phyloP scores from a whole-genome alignment of 2,113 vertebrate genomes.

The Leuciscus idus region DNA sequence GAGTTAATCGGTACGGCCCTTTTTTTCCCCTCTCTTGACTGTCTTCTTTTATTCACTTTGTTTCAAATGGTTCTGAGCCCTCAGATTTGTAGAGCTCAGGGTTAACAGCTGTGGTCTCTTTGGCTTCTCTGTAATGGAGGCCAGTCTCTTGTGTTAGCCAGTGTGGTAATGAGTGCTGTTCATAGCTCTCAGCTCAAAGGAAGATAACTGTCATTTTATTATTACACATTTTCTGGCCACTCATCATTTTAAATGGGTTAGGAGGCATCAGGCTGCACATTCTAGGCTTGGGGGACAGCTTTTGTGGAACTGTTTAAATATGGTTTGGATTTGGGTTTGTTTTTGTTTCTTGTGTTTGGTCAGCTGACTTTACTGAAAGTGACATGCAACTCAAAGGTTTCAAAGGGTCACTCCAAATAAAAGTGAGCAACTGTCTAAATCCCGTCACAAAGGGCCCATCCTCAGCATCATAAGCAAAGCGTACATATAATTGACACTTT shows the following conservation, averaged over 20 bases:
- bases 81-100: not conserved
- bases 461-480: not conserved
- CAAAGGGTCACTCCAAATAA: not conserved
- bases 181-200: slow-evolving; percentile 8
- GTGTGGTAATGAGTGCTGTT: not conserved
- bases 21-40: not conserved
- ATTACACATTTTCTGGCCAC: slow-evolving; percentile 11
- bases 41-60: slow-evolving; percentile 1
- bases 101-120: slow-evolving; percentile 4
- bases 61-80: not conserved
- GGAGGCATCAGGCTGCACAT: not conserved
- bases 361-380: not conserved
- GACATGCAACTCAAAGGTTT: not conserved
- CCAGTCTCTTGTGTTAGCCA: not conserved
- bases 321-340: not conserved
- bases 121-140: slow-evolving; percentile 11
- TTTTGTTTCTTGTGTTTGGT: too few species aligned
- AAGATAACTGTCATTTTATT: slow-evolving; percentile 32
- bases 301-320: not conserved
- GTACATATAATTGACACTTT: not conserved
- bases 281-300: not conserved
- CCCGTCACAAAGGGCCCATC: not conserved
- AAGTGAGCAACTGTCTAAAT: not conserved
- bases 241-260: not conserved
- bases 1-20: slow-evolving; percentile 92